Evolutionary conservation across 2,113 vertebrate genomes (phyloP), one percentile per base, ranked within the genome.

Genomic region (Lepus americanus): DNA sequence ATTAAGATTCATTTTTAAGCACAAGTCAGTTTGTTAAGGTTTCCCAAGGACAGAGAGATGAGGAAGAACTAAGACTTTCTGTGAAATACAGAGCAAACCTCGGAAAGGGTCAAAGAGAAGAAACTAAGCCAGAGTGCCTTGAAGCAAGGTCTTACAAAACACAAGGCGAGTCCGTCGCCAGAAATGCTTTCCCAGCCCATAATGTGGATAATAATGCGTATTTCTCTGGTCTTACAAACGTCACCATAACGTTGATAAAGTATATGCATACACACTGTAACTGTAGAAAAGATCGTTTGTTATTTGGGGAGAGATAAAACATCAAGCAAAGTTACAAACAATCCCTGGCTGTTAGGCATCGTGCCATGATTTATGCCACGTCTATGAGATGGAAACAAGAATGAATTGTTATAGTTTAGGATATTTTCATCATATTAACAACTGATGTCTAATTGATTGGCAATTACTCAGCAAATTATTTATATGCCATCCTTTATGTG

Each of bases 391-490:
- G 22, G 84, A 77, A 49, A 70, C 11, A 69, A 84, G 36, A 88
- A 84, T 39, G 78, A 90, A 55, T 55, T 39, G 66, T 29, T 72
- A 14, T 85, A 76, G 2, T 33, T 87, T 63, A 22, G 8, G 19
- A 25, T 89, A 93, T 92, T 92, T 97, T 61, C 67, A 12, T 83
- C 17, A 14, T 77, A 69, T 64, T 83, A n/a, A 90, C 22, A 83
- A 25, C 10, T 85, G 55, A n/a, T 89, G 51, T n/a, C 59, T 82
- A 94, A 76, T 51, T 88, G 25, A 59, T 31, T 61, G 53, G 66
- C n/a, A 92, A 59, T 49, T 44, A 44, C 44, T 82, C 53, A 73
- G 1, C 79, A 79, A 88, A 66, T 77, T 7, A 23, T 53, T 93
- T 89, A 64, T 25, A 83, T 31, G 77, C 61, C 20, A 90, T 10